Evolutionary conservation across 1,140 invertebrate species (phyloP).

Genomic region (Megalopta genalis): DNA sequence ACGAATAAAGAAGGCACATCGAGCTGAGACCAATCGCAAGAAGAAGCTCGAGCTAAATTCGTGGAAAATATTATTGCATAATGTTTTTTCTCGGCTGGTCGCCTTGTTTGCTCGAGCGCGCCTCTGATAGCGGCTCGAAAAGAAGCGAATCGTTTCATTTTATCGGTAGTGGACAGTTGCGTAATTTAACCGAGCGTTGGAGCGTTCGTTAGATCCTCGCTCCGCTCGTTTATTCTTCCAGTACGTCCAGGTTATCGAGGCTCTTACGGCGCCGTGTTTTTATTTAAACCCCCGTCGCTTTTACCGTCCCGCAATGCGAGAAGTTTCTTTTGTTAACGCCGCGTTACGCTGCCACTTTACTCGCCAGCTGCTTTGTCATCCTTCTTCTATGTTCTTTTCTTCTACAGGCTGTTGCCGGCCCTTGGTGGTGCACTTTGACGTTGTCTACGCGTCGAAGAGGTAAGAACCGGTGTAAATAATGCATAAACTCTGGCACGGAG

Average conservation of each 20-base stretch:
- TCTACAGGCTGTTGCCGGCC: no score
- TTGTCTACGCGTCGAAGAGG: not conserved
- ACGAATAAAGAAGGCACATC: no score
- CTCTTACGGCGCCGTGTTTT: not conserved
- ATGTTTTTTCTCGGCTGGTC: no score
- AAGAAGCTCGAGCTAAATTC: no score
- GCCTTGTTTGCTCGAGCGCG: not conserved
- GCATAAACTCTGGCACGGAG: not conserved
- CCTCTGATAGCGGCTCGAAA: not conserved
- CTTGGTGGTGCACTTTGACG: no score
- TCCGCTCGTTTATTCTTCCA: not conserved
- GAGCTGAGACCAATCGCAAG: no score
- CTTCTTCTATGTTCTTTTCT: not conserved
- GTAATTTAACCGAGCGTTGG: not conserved
- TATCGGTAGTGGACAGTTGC: not conserved
- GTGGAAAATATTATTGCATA: no score
- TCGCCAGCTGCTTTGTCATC: slow-evolving; percentile 6
- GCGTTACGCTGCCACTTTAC: not conserved
- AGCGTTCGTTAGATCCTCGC: not conserved
- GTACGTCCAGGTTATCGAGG: not conserved
- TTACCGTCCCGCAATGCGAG: not conserved
- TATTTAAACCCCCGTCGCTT: not conserved
- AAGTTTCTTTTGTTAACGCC: not conserved
- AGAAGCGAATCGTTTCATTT: not conserved
- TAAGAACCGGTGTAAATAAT: not conserved